Evolutionary conservation across 2,797 vertebrate species (phyloP), one percentile per base, ranked within the genome.

Genomic region (Octomys mimax): DNA sequence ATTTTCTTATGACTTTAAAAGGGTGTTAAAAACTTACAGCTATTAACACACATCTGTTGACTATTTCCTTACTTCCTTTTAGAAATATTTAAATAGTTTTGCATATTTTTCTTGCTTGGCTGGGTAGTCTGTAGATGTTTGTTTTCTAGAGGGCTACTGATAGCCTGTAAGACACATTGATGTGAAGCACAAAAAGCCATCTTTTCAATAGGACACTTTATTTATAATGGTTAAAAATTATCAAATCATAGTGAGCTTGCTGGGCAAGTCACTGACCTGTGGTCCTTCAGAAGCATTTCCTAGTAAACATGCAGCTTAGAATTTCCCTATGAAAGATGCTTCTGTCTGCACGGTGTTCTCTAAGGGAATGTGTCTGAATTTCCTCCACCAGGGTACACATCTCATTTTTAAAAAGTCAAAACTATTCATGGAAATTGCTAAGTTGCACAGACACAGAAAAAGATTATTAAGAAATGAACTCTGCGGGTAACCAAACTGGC

Each of bases 401-500:
- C 22, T 39, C 59, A 36, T 62, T 89, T 91, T 59, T 26, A 84
- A 95, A 85, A 78, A 66, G 46, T 61, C 39, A 93, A 64, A 49
- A 94, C 84, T n/a, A 87, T 26, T 95, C 75, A 73, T 92, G n/a
- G 22, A 92, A 96, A 94, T 89, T 28, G 71, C 88, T 95, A 95
- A 81, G n/a, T 84, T 96, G 70, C 61, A 85, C 61, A 89, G 95
- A 97, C 94, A 18, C 16, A 57, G 14, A 57, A 71, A 31, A 93
- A 62, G 12, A 89, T 94, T 80, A 84, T 96, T 95, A 97, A 93
- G 88, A 93, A 93, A 73, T 88, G 68, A 75, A 71, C 80, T 87
- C 83, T 39, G n/a, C 1, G 8, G 80, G 91, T 96, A 75, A 84
- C 96, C 19, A 70, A 95, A 97, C 95, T 96, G 96, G 49, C 84